Conservation (phyloP, 1,140 invertebrate species). For the Leptopilina clavipes region DNA sequence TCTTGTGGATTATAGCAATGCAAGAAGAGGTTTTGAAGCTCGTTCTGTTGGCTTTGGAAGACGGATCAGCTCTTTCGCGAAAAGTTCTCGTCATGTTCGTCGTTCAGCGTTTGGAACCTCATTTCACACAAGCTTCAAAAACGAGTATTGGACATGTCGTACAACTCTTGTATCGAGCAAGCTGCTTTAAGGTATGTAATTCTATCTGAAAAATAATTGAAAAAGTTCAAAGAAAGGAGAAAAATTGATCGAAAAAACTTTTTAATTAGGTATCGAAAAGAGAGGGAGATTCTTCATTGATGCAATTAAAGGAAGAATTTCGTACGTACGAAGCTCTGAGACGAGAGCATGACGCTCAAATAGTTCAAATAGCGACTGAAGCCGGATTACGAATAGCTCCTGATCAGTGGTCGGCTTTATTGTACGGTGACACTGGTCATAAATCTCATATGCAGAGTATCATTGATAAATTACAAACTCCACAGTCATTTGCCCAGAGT, state of each 20-base stretch:
- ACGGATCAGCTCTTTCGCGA: conserved; percentile 96
- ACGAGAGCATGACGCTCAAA: conserved; percentile 98
- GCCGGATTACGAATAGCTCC: conserved; percentile 97
- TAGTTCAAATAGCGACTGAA: conserved; percentile 97
- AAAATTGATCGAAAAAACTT: neutral
- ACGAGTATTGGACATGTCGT: conserved; percentile 99
- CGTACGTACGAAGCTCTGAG: conserved; percentile 94
- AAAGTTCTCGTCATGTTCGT: conserved; percentile 99
- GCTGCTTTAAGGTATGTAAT: conserved; percentile 97
- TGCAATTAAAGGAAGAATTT: conserved; percentile 99
- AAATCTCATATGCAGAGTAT: conserved; percentile 99
- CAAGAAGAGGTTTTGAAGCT: conserved; percentile 98
- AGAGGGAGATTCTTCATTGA: conserved; percentile 97
- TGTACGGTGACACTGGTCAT: conserved; percentile 96
- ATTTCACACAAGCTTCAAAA: conserved; percentile 98
- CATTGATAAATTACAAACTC: conserved; percentile 94
- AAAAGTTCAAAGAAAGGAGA: neutral
- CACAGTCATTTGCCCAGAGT: conserved; percentile 91
- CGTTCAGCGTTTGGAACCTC: conserved; percentile 94
- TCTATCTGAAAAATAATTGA: too few species aligned
- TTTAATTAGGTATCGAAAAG: conserved; percentile 90
- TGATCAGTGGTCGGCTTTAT: conserved; percentile 97
- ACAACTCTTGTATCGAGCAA: conserved; percentile 96
- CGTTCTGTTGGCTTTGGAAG: conserved; percentile 94
- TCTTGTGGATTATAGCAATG: conserved; percentile 85